Percentiles rank a stretch among this genome's conserved stretches.
These are phyloP conservation scores for Beroe forskalii DNA, from an alignment of 37 sponge, comb jelly and placozoan genomes.

Conservation along the genomic window DNA sequence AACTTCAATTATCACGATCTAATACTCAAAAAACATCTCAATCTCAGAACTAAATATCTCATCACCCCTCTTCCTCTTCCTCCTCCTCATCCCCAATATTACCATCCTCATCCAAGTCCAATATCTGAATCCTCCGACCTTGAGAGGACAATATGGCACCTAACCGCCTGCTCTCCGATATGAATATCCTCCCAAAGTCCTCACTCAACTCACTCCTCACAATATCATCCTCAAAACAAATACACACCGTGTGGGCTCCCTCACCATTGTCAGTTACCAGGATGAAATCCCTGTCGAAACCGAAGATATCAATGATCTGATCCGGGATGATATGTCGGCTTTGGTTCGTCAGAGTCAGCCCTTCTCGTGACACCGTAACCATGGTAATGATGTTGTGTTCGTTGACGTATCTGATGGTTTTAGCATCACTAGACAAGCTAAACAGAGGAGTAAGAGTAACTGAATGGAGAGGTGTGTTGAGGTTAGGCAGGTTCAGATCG, in stretches of 20 bases:
- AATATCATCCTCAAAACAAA: conserved; percentile 54
- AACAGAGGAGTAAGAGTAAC: neutral
- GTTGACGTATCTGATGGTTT: conserved; percentile 9
- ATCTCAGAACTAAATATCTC: neutral
- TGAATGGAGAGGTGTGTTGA: neutral
- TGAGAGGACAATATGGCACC: conserved; percentile 23
- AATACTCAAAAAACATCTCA: neutral
- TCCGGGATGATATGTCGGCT: conserved; percentile 22
- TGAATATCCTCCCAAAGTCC: conserved; percentile 12
- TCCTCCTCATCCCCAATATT: conserved; percentile 1
- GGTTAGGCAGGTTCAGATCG: conserved; percentile 11
- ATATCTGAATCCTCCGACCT: conserved; percentile 62
- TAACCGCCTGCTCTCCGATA: conserved; percentile 33
- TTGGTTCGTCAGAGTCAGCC: neutral
- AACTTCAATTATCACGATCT: too few relatives aligned
- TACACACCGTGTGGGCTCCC: neutral
- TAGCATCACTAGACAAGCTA: neutral
- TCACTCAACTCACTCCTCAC: conserved; percentile 9
- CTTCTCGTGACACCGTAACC: neutral
- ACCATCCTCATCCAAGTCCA: conserved; percentile 38
- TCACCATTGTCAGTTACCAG: neutral
- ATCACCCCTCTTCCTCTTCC: neutral
- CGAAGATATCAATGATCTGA: neutral
- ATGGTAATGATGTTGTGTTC: neutral
- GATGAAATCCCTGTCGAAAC: conserved; percentile 22